Conservation (phyloP, 2,888 invertebrate species). For the Galerucella pusilla region DNA sequence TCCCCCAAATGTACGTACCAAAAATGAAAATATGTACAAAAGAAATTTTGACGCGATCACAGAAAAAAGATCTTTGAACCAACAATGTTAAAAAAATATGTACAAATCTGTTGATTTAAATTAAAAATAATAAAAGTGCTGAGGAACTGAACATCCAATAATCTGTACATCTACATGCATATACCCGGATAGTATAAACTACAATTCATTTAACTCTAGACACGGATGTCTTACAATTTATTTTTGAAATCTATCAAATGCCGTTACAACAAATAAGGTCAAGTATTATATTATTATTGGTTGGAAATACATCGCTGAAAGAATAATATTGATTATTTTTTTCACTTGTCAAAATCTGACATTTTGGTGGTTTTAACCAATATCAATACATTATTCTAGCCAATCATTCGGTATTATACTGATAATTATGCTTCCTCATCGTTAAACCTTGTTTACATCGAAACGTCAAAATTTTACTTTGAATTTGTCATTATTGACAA, state of each 20-base stretch:
- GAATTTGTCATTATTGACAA: too few relatives aligned
- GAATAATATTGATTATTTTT: too few relatives aligned
- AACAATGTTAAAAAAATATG: constrained; percentile 51
- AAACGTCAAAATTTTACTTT: too few relatives aligned
- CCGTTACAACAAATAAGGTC: not conserved
- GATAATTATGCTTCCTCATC: too few relatives aligned
- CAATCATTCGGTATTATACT: too few relatives aligned
- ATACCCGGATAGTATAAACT: constrained; percentile 43
- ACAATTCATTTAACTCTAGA: constrained; percentile 10
- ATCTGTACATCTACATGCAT: constrained; percentile 50
- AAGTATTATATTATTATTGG: constrained; percentile 11
- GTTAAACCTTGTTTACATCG: too few relatives aligned
- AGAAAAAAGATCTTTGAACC: constrained; percentile 52
- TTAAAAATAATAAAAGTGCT: constrained; percentile 39
- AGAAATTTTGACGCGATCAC: constrained; percentile 52
- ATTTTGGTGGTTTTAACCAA: too few relatives aligned
- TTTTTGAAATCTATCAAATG: too few relatives aligned
- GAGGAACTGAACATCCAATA: constrained; percentile 43
- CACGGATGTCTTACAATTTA: not conserved
- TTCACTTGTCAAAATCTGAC: too few relatives aligned
- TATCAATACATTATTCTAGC: too few relatives aligned
- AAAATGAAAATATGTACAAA: constrained; percentile 49
- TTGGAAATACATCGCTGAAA: not conserved
- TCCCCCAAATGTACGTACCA: constrained; percentile 17
- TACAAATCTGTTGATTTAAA: constrained; percentile 49